Evolutionary conservation across 37 sponge, comb jelly and placozoan genomes (phyloP), one percentile per base, ranked within the genome.

Genomic region (Mnemiopsis leidyi): DNA sequence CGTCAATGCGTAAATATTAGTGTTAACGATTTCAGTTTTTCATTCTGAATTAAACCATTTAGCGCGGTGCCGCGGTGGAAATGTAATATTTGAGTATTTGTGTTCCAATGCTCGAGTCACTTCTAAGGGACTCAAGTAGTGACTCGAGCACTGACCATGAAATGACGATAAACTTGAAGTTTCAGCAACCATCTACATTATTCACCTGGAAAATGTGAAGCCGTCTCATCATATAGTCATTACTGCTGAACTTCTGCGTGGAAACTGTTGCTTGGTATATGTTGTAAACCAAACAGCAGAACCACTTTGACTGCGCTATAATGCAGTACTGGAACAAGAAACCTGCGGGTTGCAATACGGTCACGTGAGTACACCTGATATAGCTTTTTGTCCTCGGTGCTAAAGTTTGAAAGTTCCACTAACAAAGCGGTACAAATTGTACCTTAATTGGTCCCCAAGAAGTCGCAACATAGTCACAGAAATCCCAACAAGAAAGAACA

Each of bases 251-350:
- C 30, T 28, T n/a, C 30, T 71, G 30, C 5, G 75, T 71, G 5
- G 75, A 71, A 5, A 71, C 75, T 2, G 75, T 71, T 2, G 75
- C 75, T 28, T 71, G 25, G 75, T 71, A 71, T 7, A 71, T 71
- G 30, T 71, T 71, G 75, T 29, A 71, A 7, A 71, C 75, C 75
- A 71, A 29, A 28, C 75, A 71, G 75, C 75, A 71, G 75, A 71
- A 71, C 75, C 75, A 71, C 30, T 71, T 71, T 23, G 75, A 71
- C 20, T 71, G 75, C 30, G 75, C 75, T n/a, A 71, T 71, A 5
- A 71, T 71, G 20, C 75, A 71, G 20, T 71, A 71, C 75, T 71
- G 75, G 75, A 71, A 71, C 30, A 28, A 23, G n/a, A 71, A 71
- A 13, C 75, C 75, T 71, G 75, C 3, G 30, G 3, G 75, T n/a